These are phyloP conservation scores for Hesperophylax magnus DNA, from an alignment of 1,140 invertebrate genomes.

Conservation along the genomic window DNA sequence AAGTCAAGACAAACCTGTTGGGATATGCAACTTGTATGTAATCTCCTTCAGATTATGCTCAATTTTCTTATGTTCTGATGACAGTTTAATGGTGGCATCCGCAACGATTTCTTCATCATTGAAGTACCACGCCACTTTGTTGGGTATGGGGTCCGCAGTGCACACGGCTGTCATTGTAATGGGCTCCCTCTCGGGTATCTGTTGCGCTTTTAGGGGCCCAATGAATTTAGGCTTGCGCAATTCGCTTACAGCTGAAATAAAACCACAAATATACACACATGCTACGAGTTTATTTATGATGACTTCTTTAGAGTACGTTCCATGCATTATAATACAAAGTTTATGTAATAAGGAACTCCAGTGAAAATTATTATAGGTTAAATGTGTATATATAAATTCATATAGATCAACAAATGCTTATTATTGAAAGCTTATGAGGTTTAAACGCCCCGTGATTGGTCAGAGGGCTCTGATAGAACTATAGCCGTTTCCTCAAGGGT, in stretches of 20 bases:
- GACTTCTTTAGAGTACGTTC: background rate
- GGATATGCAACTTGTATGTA: slow-evolving; percentile 78
- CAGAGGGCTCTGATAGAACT: too few species aligned
- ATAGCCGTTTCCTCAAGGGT: too few species aligned
- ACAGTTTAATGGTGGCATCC: slow-evolving; percentile 67
- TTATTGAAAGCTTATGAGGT: too few species aligned
- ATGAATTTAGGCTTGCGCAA: slow-evolving; percentile 83
- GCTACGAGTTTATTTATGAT: too few species aligned
- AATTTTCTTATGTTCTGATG: slow-evolving; percentile 74
- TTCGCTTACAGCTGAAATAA: slow-evolving; percentile 76
- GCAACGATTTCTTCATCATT: slow-evolving; percentile 68
- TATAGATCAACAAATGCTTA: too few species aligned
- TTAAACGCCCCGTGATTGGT: too few species aligned
- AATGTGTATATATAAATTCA: too few species aligned
- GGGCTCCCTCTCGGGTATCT: slow-evolving; percentile 78
- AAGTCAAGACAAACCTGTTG: slow-evolving; percentile 66
- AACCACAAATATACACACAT: too few species aligned
- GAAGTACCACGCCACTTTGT: slow-evolving; percentile 70
- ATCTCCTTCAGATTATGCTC: slow-evolving; percentile 84
- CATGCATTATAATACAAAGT: slow-evolving; percentile 19
- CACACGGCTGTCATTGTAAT: slow-evolving; percentile 84
- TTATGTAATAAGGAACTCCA: too few species aligned
- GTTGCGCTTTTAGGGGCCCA: slow-evolving; percentile 77
- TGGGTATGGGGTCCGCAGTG: slow-evolving; percentile 83
- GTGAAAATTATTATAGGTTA: too few species aligned